Percentiles rank a stretch among this genome's conserved stretches.
phyloP scores from a whole-genome alignment of 2,113 vertebrate species.

The Pyrgilauda ruficollis region DNA sequence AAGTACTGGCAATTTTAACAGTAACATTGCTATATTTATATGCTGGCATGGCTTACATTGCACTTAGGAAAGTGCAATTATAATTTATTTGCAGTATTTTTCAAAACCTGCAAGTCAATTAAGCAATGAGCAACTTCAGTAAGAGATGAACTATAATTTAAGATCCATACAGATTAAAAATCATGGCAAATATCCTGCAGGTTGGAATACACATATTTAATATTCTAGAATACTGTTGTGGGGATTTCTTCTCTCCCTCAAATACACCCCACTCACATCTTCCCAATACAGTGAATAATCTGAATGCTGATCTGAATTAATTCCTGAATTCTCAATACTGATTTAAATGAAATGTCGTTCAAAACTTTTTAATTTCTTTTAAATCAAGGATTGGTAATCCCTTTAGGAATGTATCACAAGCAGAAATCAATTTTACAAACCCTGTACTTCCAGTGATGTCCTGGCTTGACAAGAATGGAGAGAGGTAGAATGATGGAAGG shows the following conservation, averaged over 20 bases:
- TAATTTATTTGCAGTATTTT: background rate
- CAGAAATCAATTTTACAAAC: background rate
- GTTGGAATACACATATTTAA: background rate
- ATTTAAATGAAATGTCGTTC: background rate
- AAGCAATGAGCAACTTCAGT: background rate
- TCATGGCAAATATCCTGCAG: background rate
- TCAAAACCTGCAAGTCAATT: background rate
- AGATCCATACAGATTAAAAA: background rate
- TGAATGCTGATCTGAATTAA: background rate
- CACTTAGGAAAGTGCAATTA: background rate
- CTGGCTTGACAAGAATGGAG: background rate
- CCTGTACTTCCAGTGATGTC: background rate
- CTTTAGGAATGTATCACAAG: background rate
- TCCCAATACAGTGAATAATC: background rate
- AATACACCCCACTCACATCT: background rate
- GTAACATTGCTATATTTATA: background rate
- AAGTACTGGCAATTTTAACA: background rate
- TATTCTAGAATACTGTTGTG: background rate
- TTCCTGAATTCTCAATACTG: background rate
- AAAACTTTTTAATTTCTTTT: background rate
- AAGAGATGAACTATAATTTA: background rate
- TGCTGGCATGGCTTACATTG: background rate
- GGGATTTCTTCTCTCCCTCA: background rate
- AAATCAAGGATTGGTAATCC: background rate
- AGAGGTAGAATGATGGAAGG: background rate